Evolutionary conservation across 2,113 vertebrate species (phyloP), one percentile per base, ranked within the genome.

Genomic region (Eleginops maclovinus): DNA sequence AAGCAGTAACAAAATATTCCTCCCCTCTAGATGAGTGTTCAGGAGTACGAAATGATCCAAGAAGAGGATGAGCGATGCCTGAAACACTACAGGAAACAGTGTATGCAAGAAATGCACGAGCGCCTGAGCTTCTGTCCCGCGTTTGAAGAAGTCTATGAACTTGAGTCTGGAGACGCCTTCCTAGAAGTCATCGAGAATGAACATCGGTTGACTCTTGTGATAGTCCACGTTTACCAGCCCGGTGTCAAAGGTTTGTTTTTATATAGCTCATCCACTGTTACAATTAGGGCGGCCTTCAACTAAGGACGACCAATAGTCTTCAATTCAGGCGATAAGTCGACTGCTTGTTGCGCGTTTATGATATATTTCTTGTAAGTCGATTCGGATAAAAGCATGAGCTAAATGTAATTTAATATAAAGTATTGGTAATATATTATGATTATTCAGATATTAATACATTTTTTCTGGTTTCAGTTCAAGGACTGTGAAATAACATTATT

Each of bases 51-150:
- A 79, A 24, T 99, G 72, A 95, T 97, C 5, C 93, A 96, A 0
- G 94, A 95, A 0, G 97, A 99, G 76, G 97, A 99, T 5, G 97
- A 98, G 68, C 90, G 83, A 0, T 94, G 95, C 81, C 94, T 99
- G 58, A 96, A 94, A 24, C 95, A 95, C 76, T 99, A 99, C 84
- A 96, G 97, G 22, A 96, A 95, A 77, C 96, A 96, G 69, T 98
- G 97, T 36, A 99, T 99, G 98, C 95, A 96, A 87, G 96, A 97
- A 21, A 98, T 99, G 97, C 97, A 97, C 15, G 96, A 98, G 92
- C 92, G 94, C 54, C 89, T 99, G 60, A 99, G 97, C 77, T 97
- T 98, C 3, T 96, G 97, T 53, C 97, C 97, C 0, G 95, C 92
- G 47, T 97, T 98, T 0, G 96, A 97, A 16, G 91, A 84, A 0